Percentiles rank a stretch among this genome's conserved stretches.
Conservation (phyloP, 2,888 invertebrate species). For the Nesidiocoris tenuis region DNA sequence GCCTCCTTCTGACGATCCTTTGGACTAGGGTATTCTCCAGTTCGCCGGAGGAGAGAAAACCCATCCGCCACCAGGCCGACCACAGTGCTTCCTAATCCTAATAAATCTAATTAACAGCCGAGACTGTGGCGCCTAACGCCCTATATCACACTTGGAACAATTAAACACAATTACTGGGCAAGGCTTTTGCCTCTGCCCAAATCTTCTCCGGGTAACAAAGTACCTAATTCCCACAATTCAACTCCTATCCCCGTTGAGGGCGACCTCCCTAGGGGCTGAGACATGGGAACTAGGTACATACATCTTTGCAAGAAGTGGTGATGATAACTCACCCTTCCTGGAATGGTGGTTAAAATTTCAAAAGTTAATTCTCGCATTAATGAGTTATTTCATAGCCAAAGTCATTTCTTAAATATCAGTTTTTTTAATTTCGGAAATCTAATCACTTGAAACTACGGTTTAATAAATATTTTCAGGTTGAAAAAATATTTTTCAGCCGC, state of each 20-base stretch:
- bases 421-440: too few species aligned
- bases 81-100: constrained; percentile 41
- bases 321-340: too few species aligned
- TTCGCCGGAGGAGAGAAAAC: neutral
- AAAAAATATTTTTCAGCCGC: too few species aligned
- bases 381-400: too few species aligned
- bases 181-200: neutral
- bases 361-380: too few species aligned
- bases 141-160: constrained; percentile 42
- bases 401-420: too few species aligned
- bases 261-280: neutral
- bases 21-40: neutral
- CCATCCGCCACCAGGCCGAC: constrained; percentile 26
- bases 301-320: too few species aligned
- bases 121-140: constrained; percentile 1
- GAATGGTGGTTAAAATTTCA: too few species aligned
- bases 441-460: too few species aligned
- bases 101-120: constrained; percentile 42
- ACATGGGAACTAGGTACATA: too few species aligned
- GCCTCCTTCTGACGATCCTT: too few species aligned
- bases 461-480: too few species aligned
- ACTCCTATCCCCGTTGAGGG: neutral
- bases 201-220: constrained; percentile 24
- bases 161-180: constrained; percentile 40
- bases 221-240: constrained; percentile 38